These are phyloP conservation scores for Oophaga pumilio DNA, from an alignment of 2,113 vertebrate species.

Conservation along the genomic window DNA sequence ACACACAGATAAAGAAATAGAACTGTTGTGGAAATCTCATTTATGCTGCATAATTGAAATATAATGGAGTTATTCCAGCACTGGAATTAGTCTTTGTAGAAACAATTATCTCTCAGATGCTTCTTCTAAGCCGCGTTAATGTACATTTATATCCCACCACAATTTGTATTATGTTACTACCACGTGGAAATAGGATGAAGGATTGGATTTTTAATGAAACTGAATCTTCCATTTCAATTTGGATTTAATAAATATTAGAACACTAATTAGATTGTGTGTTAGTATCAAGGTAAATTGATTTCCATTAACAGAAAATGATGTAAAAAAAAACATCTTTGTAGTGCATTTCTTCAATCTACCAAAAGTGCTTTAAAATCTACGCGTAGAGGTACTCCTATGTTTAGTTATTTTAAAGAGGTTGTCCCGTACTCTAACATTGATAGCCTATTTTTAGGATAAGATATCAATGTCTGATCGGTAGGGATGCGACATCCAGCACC, in stretches of 20 bases:
- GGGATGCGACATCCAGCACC: too few species aligned
- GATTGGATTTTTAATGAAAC: constrained; percentile 28
- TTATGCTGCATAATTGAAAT: constrained; percentile 42
- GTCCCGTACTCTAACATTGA: too few species aligned
- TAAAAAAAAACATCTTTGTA: background rate
- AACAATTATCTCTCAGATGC: constrained; percentile 45
- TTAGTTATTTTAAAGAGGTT: background rate
- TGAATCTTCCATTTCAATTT: constrained; percentile 9
- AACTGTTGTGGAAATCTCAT: constrained; percentile 49
- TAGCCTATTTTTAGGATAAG: too few species aligned
- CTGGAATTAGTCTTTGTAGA: constrained; percentile 48
- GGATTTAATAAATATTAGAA: constrained; percentile 2
- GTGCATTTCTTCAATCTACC: background rate
- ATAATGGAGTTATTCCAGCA: constrained; percentile 38
- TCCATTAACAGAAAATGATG: background rate
- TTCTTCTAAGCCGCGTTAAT: constrained; percentile 36
- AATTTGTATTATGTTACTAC: constrained; percentile 40
- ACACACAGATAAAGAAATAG: constrained; percentile 48
- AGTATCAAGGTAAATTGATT: background rate
- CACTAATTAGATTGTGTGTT: background rate
- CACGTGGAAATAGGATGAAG: constrained; percentile 20
- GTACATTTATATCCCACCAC: constrained; percentile 20
- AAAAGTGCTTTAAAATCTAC: background rate
- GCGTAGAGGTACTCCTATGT: background rate
- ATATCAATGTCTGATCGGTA: too few species aligned